Conservation (phyloP, 2,797 vertebrate species). For the Ciconia nigra region DNA sequence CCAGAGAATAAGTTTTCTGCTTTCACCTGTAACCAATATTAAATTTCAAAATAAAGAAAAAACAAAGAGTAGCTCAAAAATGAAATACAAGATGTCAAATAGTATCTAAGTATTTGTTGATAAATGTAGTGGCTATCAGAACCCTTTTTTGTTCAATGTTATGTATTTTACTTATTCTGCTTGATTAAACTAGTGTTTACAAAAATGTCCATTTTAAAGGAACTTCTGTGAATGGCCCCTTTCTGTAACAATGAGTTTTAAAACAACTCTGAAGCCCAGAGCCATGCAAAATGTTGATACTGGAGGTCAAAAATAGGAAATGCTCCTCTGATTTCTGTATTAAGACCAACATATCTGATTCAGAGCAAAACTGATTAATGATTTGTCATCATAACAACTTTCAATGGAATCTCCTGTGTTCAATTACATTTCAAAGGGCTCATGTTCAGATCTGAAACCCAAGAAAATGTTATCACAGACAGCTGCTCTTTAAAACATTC, state of each 20-base stretch:
- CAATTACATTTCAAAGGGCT: not conserved
- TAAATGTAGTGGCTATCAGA: not conserved
- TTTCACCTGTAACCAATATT: not conserved
- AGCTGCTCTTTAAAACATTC: not conserved
- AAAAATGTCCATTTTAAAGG: not conserved
- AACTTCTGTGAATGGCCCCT: not conserved
- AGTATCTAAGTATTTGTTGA: not conserved
- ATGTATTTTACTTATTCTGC: not conserved
- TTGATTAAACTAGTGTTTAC: not conserved
- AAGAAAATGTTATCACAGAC: not conserved
- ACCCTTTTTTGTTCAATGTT: not conserved
- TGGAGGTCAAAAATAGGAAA: not conserved
- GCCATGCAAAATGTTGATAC: not conserved
- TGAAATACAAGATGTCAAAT: accelerated
- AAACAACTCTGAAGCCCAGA: not conserved
- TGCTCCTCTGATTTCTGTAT: not conserved
- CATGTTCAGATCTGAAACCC: not conserved
- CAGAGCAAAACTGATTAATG: not conserved
- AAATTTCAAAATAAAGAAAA: not conserved
- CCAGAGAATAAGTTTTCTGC: not conserved
- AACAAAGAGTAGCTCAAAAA: not conserved
- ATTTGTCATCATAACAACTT: not conserved
- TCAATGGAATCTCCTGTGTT: not conserved
- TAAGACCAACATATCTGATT: not conserved
- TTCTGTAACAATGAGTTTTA: not conserved